These are phyloP conservation scores for Apamea anceps DNA, from an alignment of 2,888 invertebrate genomes.

Conservation along the genomic window DNA sequence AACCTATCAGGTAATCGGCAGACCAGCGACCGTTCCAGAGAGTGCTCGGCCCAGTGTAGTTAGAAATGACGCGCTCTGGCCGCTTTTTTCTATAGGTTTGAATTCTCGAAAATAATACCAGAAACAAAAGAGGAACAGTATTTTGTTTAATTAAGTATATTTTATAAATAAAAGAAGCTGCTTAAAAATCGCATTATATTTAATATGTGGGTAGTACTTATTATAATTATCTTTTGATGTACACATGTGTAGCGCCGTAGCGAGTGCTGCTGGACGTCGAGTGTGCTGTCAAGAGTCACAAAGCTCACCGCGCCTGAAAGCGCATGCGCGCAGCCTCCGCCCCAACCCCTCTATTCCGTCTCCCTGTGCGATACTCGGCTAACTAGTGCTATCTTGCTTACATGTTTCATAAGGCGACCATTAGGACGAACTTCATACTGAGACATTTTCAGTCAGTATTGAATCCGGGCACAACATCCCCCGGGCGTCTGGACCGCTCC, in stretches of 20 bases:
- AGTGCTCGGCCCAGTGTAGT: neutral
- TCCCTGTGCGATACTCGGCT: constrained; percentile 49
- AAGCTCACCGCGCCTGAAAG: constrained; percentile 1
- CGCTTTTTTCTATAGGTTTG: neutral
- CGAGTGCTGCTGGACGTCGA: neutral
- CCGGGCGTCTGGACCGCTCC: constrained; percentile 53
- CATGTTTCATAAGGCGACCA: constrained; percentile 53
- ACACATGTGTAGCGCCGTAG: constrained; percentile 9
- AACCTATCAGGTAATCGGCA: neutral
- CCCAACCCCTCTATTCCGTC: constrained; percentile 63
- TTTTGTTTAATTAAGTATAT: neutral
- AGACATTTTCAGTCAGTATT: constrained; percentile 56
- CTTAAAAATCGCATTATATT: neutral
- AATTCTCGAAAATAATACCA: neutral
- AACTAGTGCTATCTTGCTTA: constrained; percentile 65
- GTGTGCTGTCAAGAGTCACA: constrained; percentile 33
- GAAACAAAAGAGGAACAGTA: neutral
- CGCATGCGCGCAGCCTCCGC: constrained; percentile 85
- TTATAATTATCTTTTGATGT: constrained; percentile 7
- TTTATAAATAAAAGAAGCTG: neutral
- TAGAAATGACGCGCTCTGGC: neutral
- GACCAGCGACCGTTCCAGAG: neutral
- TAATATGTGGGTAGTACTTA: neutral
- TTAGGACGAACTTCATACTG: constrained; percentile 60
- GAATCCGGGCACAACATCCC: constrained; percentile 55